Conservation (phyloP, 2,113 vertebrate genomes). For the Chlorodrepanis virens region DNA sequence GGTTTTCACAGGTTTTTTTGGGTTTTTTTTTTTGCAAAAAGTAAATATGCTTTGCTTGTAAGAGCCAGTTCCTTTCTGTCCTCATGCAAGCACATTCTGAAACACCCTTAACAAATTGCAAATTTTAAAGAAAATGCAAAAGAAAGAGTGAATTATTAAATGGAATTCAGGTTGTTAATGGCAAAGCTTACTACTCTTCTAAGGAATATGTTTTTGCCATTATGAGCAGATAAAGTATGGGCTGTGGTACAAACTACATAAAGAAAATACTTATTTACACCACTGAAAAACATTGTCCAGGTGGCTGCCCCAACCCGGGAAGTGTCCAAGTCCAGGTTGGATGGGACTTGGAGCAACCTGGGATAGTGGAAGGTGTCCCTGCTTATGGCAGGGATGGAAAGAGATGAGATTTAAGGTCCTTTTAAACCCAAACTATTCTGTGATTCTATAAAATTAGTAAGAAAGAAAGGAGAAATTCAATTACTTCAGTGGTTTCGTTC, state of each 20-base stretch:
- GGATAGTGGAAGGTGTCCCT: not conserved
- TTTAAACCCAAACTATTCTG: not conserved
- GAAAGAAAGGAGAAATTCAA: not conserved
- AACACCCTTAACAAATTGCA: not conserved
- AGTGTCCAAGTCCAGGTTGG: not conserved
- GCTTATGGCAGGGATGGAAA: not conserved
- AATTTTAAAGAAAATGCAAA: not conserved
- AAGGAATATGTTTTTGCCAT: not conserved
- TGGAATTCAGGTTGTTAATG: not conserved
- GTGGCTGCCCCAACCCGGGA: not conserved
- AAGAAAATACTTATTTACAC: not conserved
- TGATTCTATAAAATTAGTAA: not conserved
- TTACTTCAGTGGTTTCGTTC: not conserved
- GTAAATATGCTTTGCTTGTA: not conserved
- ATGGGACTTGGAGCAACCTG: not conserved
- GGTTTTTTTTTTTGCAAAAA: not conserved
- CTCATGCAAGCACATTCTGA: not conserved
- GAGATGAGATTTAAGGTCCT: not conserved
- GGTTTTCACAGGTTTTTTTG: not conserved
- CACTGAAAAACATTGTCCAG: not conserved
- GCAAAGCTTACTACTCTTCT: not conserved
- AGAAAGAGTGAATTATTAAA: not conserved
- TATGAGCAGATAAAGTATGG: too few relatives aligned
- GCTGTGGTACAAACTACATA: not conserved
- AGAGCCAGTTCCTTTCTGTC: not conserved